Base-by-base conservation (phyloP, 2,888 invertebrate species). In the Endomychus coccineus region DNA sequence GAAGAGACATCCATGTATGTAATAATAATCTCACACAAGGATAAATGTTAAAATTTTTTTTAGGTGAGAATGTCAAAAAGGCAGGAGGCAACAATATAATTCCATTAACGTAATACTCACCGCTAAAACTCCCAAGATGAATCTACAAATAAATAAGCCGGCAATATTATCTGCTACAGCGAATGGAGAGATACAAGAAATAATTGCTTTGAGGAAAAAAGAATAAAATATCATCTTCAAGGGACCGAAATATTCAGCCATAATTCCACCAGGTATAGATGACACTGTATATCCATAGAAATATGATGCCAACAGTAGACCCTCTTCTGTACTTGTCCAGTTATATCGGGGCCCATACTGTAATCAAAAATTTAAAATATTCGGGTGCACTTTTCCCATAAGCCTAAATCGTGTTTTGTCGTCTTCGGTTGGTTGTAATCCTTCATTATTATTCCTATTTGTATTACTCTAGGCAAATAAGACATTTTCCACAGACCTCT, bases 281-380 rank as follows among this genome's bases (percentile, higher is more conserved):
- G 76, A 75, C 19, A 74, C 49, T 13, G 75, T 70, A 42, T 77
- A 78, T 25, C 75, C 74, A 70, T 76, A 77, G 52, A 77, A 78
- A 48, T 74, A 78, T 0, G 75, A 66, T 2, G 77, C 77, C 14
- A 78, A 58, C 3, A 77, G 68, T 24, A 71, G 52, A 1, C 74
- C 75, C 9, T 19, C 35, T 51, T 78, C 76, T 16, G 68, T 65
- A 27, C 66, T 56, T 4, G 68, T 66, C 78, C 77, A 78, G 44
- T 63, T 49, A 27, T 63, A 67, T 2, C 66, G 61, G 0, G 58
- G 59, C 2, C 67, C 67, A 43, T 61, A 61, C 67, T 67, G 19
- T 0, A 45, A 42, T 7, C n/a, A 12, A 27, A 19, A 2, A 15
- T 7, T n/a, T 16, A 15, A 28, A 2, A 10, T 2, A 28, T 28